Conservation (phyloP, 2,888 invertebrate genomes). For the Notocelia uddmanniana region DNA sequence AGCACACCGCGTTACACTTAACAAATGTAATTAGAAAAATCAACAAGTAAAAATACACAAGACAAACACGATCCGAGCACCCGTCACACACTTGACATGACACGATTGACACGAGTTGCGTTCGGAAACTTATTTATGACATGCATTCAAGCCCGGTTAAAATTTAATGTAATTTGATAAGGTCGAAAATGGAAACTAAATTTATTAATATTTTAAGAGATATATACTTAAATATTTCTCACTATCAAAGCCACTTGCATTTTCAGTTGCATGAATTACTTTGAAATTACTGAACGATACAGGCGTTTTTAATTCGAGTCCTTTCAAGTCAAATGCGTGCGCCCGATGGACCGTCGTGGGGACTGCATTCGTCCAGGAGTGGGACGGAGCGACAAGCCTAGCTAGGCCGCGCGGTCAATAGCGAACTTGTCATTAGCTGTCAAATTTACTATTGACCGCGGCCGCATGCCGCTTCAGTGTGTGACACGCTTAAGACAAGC, state of each 20-base stretch:
- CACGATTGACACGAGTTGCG: conserved; percentile 56
- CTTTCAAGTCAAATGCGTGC: too few species aligned
- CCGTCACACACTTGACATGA: conserved; percentile 72
- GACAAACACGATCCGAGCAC: conserved; percentile 71
- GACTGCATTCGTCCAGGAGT: too few species aligned
- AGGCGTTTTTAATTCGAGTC: background rate
- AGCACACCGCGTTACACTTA: conserved; percentile 66
- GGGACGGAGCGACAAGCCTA: too few species aligned
- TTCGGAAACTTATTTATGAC: conserved; percentile 56
- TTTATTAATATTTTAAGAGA: background rate
- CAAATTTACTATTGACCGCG: too few species aligned
- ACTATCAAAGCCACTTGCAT: background rate
- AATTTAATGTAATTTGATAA: background rate
- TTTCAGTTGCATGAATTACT: background rate
- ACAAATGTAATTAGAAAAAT: conserved; percentile 71
- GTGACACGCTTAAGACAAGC: too few species aligned
- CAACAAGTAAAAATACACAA: conserved; percentile 80
- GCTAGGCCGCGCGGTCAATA: too few species aligned
- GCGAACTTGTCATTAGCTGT: too few species aligned
- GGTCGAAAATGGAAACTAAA: background rate
- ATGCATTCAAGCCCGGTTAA: conserved; percentile 43
- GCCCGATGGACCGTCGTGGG: too few species aligned
- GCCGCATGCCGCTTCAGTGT: too few species aligned
- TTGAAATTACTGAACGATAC: background rate
- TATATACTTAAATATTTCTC: background rate